Evolutionary conservation across 30 jellyfish, hydroid and myxozoan genomes (phyloP), one percentile per base, ranked within the genome.

Genomic region (Cassiopea xamachana): DNA sequence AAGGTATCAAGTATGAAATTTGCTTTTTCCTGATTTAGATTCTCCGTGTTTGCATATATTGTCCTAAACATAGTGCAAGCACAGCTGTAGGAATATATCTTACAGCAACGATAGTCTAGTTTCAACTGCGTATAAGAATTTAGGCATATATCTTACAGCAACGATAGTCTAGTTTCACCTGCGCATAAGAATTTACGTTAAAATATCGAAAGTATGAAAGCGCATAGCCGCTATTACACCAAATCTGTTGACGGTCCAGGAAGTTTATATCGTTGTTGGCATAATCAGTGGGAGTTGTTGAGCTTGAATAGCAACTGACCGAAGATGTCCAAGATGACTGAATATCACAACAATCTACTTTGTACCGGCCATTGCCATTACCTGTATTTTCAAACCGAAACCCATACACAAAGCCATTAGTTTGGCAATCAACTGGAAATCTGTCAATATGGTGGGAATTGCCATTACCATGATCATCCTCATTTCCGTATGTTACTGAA

Each of bases 391-490:
- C 49, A 55, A 78, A 15, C 17, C 0, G 46, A 44, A 78, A 78
- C 0, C 60, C 69, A 13, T 39, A 15, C 48, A 78, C 55, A 70
- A 1, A 78, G 1, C 87, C 87, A 15, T 78, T 27, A 49, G 13
- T 48, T 75, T 46, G 59, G 55, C 87, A 78, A 2, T 78, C 76
- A 17, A 50, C 71, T 48, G 87, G 60, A 0, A 48, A 60, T 27
- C 87, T 49, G 17, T 78, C 87, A 50, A 78, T 78, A 19, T 0
- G 0, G 15, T 78, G 73, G 49, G 60, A 48, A 50, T 78, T 58
- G 1, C 75, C 74, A 78, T 50, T 16, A 44, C 87, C 87, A 78
- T 78, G 49, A 15, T 78, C 76, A 18, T 55, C n/a, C n/a, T n/a
- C n/a, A n/a, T n/a, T n/a, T n/a, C 87, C 75, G 19, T 48, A 7